Conservation (phyloP, 2,797 vertebrate genomes). For the Fistularia tabacaria region DNA sequence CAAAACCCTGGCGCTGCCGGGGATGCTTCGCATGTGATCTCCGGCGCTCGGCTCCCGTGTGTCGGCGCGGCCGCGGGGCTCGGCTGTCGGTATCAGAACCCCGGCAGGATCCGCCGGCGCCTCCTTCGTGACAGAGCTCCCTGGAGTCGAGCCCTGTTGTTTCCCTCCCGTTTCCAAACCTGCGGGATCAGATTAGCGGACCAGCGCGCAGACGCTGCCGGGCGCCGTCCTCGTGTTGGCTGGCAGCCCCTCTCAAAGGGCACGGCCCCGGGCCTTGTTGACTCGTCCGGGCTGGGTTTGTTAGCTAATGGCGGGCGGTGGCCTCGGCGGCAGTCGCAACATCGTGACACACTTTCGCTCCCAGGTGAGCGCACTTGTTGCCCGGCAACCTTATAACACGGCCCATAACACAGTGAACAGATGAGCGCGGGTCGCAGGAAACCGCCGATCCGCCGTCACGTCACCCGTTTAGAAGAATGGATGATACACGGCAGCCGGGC, state of each 20-base stretch:
- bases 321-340: slow-evolving; percentile 16
- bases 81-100: no score
- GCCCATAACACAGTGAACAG: background rate
- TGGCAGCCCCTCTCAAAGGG: background rate
- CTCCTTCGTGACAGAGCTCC: no score
- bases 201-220: no score
- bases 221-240: background rate
- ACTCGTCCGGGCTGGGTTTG: slow-evolving; percentile 29
- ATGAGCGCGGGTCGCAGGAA: background rate
- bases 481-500: background rate
- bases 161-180: background rate
- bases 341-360: slow-evolving; percentile 35
- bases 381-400: slow-evolving; percentile 1
- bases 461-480: background rate
- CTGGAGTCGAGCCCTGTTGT: no score
- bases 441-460: background rate
- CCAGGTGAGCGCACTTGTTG: background rate
- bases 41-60: no score
- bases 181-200: no score
- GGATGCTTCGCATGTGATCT: slow-evolving; percentile 19
- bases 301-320: slow-evolving; percentile 33
- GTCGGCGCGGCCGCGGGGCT: no score
- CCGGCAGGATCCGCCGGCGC: no score
- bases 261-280: slow-evolving; percentile 28
- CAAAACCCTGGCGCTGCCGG: slow-evolving; percentile 35